Percentiles rank a stretch among this genome's conserved stretches.
Conservation (phyloP, 2,113 vertebrate species). For the Percopsis transmontana region DNA sequence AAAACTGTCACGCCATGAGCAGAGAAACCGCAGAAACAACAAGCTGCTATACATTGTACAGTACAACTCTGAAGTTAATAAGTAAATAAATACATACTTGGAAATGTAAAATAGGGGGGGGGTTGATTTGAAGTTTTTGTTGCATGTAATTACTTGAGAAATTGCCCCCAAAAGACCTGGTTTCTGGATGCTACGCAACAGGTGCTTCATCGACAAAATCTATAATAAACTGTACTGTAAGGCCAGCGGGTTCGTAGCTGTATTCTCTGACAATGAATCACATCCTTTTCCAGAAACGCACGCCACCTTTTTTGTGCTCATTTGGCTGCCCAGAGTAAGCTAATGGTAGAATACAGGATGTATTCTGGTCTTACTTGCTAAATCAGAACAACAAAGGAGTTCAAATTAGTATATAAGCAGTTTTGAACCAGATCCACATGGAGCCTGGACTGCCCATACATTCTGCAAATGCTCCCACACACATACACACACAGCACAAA, state of each 20-base stretch:
- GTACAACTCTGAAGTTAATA: background rate
- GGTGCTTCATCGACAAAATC: conserved; percentile 33
- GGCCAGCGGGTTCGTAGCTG: conserved; percentile 27
- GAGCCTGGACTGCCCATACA: conserved; percentile 36
- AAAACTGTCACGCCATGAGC: conserved; percentile 13
- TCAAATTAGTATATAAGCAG: conserved; percentile 27
- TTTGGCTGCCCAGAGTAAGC: conserved; percentile 31
- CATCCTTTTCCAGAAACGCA: conserved; percentile 17
- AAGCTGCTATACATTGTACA: conserved; percentile 18
- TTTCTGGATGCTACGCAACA: conserved; percentile 21
- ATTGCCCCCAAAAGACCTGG: conserved; percentile 11
- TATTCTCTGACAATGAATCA: conserved; percentile 15
- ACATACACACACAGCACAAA: background rate
- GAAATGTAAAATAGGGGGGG: too few species aligned
- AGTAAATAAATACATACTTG: too few species aligned
- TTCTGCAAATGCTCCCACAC: conserved; percentile 30
- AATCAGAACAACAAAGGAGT: conserved; percentile 39
- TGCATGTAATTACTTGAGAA: conserved; percentile 11
- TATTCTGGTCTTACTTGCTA: conserved; percentile 28
- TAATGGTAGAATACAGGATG: conserved; percentile 35
- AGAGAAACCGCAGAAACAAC: conserved; percentile 16
- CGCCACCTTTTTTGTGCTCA: conserved; percentile 7
- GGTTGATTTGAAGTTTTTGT: background rate
- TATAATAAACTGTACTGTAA: conserved; percentile 2
- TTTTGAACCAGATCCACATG: conserved; percentile 38